Evolutionary conservation across 2,797 vertebrate species (phyloP).

Genomic region (Ambastaia sidthimunki): DNA sequence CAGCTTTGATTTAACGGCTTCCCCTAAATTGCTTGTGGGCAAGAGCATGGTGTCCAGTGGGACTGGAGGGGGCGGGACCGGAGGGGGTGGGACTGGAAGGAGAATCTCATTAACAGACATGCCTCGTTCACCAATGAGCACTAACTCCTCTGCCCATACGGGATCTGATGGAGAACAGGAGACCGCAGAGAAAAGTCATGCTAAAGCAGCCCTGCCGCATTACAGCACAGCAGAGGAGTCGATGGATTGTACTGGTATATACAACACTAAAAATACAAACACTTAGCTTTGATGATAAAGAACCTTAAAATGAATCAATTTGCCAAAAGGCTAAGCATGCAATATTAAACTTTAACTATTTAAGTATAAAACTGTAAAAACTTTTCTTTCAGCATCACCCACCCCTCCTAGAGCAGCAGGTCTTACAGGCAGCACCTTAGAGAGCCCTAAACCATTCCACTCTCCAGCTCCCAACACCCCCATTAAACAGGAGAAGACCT

Average conservation of each 20-base stretch:
- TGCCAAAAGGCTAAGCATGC: neutral
- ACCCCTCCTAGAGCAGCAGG: conserved; percentile 79
- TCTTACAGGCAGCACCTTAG: conserved; percentile 83
- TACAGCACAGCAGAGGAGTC: conserved; percentile 91
- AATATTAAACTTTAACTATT: neutral
- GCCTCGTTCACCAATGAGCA: conserved; percentile 94
- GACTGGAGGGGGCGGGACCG: conserved; percentile 60
- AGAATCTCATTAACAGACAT: conserved; percentile 86
- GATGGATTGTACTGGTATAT: conserved; percentile 88
- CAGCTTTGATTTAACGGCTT: conserved; percentile 95
- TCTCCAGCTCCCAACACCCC: conserved; percentile 80
- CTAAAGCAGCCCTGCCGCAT: conserved; percentile 84
- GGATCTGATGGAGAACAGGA: conserved; percentile 95
- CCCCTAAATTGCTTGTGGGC: conserved; percentile 90
- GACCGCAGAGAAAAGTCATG: conserved; percentile 80
- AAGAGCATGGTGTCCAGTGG: conserved; percentile 79
- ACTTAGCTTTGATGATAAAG: neutral
- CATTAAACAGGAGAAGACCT: conserved; percentile 86
- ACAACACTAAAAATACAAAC: neutral
- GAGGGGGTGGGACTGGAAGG: conserved; percentile 63
- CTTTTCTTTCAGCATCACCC: conserved; percentile 80
- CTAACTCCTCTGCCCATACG: conserved; percentile 93
- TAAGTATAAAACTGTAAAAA: neutral
- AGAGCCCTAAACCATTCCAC: conserved; percentile 90
- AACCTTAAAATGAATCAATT: neutral